Conservation (phyloP, 2,113 vertebrate genomes). For the Percopsis transmontana region DNA sequence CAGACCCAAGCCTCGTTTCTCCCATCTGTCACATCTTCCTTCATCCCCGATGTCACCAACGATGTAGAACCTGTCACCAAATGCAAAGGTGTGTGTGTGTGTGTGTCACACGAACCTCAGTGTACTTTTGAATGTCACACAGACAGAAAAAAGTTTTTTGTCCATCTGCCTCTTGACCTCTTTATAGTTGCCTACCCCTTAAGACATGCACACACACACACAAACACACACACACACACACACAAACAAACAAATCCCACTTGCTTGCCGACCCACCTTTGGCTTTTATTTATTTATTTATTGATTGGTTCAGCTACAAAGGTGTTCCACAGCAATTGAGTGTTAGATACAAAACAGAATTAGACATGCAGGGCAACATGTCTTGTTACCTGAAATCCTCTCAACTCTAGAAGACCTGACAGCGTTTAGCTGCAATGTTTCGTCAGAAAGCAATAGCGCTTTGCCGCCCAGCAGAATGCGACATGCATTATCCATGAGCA, state of each 20-base stretch:
- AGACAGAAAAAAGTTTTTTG: no score
- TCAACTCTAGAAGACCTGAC: background rate
- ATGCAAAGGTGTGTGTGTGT: no score
- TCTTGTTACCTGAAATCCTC: conserved; percentile 8
- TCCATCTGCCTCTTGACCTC: conserved; percentile 10
- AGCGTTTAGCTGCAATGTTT: background rate
- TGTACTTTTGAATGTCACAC: no score
- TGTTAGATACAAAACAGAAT: no score
- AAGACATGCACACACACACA: background rate
- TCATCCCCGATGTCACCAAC: no score
- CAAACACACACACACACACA: conserved; percentile 9
- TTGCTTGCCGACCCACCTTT: conserved; percentile 17
- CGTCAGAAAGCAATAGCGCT: background rate
- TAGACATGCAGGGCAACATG: conserved; percentile 22
- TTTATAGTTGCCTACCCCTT: background rate
- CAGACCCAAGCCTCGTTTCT: no score
- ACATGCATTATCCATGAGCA: conserved; percentile 1
- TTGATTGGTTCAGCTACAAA: conserved; percentile 55
- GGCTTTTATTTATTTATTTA: conserved; percentile 6
- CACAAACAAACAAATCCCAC: conserved; percentile 17
- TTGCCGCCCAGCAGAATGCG: background rate
- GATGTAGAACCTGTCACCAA: no score
- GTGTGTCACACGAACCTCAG: background rate
- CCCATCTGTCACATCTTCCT: no score
- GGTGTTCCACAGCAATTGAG: conserved; percentile 57